These are phyloP conservation scores for Holotrichia oblita DNA, from an alignment of 1,140 invertebrate species.

Conservation along the genomic window DNA sequence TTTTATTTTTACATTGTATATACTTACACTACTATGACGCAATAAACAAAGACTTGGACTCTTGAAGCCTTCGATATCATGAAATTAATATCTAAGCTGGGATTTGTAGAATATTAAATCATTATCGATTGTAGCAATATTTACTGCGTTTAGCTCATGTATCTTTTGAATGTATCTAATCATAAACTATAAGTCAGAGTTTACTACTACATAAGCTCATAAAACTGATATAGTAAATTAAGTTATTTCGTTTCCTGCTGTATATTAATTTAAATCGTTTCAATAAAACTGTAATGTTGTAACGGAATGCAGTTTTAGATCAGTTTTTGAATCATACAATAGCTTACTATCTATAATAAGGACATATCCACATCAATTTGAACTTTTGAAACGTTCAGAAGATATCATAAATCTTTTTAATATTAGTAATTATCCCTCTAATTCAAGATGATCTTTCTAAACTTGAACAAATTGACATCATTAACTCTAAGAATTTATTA, in stretches of 20 bases:
- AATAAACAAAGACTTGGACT: too few species aligned
- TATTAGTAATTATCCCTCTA: conserved; percentile 8
- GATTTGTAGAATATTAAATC: too few species aligned
- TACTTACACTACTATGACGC: too few species aligned
- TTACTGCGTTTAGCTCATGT: too few species aligned
- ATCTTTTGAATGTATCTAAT: too few species aligned
- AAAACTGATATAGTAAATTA: too few species aligned
- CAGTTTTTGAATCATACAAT: background rate
- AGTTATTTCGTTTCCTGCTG: background rate
- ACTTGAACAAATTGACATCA: conserved; percentile 17
- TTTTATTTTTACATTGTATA: too few species aligned
- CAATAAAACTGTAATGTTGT: background rate
- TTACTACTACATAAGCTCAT: too few species aligned
- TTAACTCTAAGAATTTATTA: conserved; percentile 10
- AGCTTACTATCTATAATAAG: background rate
- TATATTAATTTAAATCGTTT: background rate
- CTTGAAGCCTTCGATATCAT: too few species aligned
- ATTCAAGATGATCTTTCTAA: conserved; percentile 3
- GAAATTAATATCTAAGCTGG: too few species aligned
- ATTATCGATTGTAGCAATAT: too few species aligned
- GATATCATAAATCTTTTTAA: background rate
- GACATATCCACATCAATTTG: background rate
- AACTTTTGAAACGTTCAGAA: background rate
- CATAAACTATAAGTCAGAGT: too few species aligned
- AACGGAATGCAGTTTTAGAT: background rate